Evolutionary conservation across 2,888 invertebrate species (phyloP), one percentile per base, ranked within the genome.

Genomic region (Hymenopus coronatus): DNA sequence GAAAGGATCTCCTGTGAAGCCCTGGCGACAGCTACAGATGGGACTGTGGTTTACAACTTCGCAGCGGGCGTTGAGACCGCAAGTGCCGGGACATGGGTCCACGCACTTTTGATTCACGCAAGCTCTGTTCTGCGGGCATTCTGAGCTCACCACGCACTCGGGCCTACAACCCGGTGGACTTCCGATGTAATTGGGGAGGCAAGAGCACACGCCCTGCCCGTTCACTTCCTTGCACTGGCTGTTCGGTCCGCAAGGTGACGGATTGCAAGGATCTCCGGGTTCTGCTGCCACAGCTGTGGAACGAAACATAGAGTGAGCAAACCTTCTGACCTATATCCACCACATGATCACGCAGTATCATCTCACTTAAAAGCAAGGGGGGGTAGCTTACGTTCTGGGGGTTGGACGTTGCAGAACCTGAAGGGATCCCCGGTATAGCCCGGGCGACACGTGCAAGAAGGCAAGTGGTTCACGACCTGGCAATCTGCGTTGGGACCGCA

Each of bases 221-320:
- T 94, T 95, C 14, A 94, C 81, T 95, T 95, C 89, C 95, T 95
- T 95, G 91, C 95, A 96, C 91, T 95, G 93, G 28, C 96, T 94
- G 91, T 96, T 95, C 3, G 95, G 95, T 30, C 96, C 96, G 92
- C 96, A 96, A 30, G 96, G 96, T 28, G 95, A 95, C 25, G 96
- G 96, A 90, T 94, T 94, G 91, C 96, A 96, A 8, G 92, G 92
- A 88, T 82, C 97, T 97, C 92, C 97, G 97, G 1, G 96, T 96
- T 88, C 97, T 95, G 91, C 94, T 96, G 87, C 95, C 94, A 85
- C 85, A 86, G 88, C 88, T 88, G 83, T 27, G 33, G 54, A 70
- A 70, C 54, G 20, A 70, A 70, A 70, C 20, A 70, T 70, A 88
- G 27, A 33, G 83, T 84, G 46, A 46, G 54, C 54, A 20, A 70